Evolutionary conservation across 2,888 invertebrate species (phyloP), one percentile per base, ranked within the genome.

Genomic region (Platycheirus rosarum): DNA sequence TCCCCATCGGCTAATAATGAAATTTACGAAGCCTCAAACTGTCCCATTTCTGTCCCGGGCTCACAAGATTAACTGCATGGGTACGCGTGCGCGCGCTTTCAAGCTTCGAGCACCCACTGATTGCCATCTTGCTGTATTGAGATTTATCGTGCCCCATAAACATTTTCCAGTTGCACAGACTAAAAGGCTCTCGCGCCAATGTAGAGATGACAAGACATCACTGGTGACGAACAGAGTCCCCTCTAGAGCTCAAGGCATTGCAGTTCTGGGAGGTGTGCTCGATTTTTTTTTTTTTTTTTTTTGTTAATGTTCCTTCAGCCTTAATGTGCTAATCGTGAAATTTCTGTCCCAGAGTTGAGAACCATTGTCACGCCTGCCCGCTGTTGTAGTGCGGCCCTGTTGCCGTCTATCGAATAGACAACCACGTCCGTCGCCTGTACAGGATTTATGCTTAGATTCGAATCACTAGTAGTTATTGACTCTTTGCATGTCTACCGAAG

Each of bases 241-340:
- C 68, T 23, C 14, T n/a, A 8, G 62, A 18, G 48, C 74, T 55
- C 16, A 40, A n/a, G 55, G 13, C 49, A 11, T 23, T 29, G 11
- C 9, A 23, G 44, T 35, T 75, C 75, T 75, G 29, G 65, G 23
- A 66, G 70, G 60, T 53, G 46, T 44, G 70, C 70, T 16, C 16
- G 32, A 6, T n/a, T 16, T 18, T 53, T 65, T 60, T 65, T 53
- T 57, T 9, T 32, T 53, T 37, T 60, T 65, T 53, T 57, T 9
- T 32, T 53, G 26, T 70, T 23, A 5, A 16, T 48, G 29, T 42
- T 53, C 49, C 26, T 44, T 9, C 65, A 51, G 53, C 26, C 37
- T 68, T 84, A 84, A 84, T 78, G 84, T 74, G 74, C 57, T 69
- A 74, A 69, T 84, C 84, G 84, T 84, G 78, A 77, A 84, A 78